These are phyloP conservation scores for Lasioglossum zephyrum DNA, from an alignment of 2,888 invertebrate species.

Conservation along the genomic window DNA sequence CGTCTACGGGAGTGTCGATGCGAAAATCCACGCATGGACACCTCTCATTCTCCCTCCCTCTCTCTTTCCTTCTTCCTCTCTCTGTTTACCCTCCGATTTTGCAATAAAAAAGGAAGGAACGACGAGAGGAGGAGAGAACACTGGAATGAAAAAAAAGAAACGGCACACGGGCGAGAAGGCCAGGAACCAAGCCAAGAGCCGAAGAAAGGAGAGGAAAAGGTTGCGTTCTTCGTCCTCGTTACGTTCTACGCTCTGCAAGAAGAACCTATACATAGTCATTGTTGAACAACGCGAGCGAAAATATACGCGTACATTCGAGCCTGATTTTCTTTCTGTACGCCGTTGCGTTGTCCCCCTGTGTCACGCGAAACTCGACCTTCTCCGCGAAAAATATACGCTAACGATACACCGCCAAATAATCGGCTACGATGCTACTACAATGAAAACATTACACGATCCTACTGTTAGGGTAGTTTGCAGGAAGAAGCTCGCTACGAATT, in stretches of 20 bases:
- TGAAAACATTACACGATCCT: too few species aligned
- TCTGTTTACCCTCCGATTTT: neutral
- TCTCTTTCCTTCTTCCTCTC: neutral
- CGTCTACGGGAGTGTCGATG: constrained; percentile 78
- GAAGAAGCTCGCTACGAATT: too few species aligned
- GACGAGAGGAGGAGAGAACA: neutral
- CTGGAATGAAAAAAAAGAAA: neutral
- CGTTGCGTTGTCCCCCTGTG: neutral
- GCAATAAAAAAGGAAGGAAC: neutral
- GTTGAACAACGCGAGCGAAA: neutral
- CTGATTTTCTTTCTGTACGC: neutral
- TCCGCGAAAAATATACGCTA: neutral
- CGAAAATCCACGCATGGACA: constrained; percentile 80
- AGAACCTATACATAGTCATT: constrained; percentile 7
- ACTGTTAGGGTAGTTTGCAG: too few species aligned
- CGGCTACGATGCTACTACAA: neutral
- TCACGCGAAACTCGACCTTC: neutral
- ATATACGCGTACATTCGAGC: neutral
- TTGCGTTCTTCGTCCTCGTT: constrained; percentile 78
- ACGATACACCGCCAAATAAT: neutral
- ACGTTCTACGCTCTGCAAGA: constrained; percentile 72
- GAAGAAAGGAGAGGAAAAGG: constrained; percentile 25
- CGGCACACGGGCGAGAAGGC: neutral
- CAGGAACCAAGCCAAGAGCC: constrained; percentile 10
- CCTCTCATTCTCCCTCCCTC: constrained; percentile 46